phyloP scores from a whole-genome alignment of 2,888 invertebrate genomes.

The Caradrina kadenii region DNA sequence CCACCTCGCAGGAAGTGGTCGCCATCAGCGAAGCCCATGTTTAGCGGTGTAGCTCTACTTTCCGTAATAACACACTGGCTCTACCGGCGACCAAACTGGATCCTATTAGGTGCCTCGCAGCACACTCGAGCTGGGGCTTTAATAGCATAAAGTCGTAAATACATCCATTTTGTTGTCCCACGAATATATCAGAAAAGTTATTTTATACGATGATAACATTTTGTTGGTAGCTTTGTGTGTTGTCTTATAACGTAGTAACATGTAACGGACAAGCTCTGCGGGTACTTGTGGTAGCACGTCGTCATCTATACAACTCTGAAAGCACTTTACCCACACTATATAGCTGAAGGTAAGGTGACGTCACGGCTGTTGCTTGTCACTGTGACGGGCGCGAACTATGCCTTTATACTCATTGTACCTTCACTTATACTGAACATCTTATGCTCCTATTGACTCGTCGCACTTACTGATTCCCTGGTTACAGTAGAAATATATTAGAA shows the following conservation, averaged over 20 bases:
- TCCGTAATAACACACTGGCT: neutral
- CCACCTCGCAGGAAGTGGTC: neutral
- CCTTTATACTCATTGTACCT: constrained; percentile 34
- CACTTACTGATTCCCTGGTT: constrained; percentile 41
- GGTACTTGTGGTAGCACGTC: neutral
- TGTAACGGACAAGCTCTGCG: neutral
- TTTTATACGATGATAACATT: constrained; percentile 15
- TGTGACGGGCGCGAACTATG: no score
- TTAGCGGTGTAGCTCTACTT: neutral
- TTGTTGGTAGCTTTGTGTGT: neutral
- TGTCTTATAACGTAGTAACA: neutral
- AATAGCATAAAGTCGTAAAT: constrained; percentile 3
- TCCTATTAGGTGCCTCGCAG: neutral
- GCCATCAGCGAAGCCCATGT: neutral
- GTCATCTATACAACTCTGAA: neutral
- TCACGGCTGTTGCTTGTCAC: neutral
- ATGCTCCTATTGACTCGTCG: constrained; percentile 22
- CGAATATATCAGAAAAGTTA: constrained; percentile 15
- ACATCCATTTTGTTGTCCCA: constrained; percentile 17
- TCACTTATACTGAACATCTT: constrained; percentile 18
- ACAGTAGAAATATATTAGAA: constrained; percentile 11
- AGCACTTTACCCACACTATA: neutral
- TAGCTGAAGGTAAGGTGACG: neutral
- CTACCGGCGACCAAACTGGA: constrained; percentile 3
- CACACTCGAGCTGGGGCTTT: neutral